Percentiles rank a stretch among this genome's conserved stretches.
Conservation (phyloP, 2,797 vertebrate species). For the Eupleurogrammus muticus region DNA sequence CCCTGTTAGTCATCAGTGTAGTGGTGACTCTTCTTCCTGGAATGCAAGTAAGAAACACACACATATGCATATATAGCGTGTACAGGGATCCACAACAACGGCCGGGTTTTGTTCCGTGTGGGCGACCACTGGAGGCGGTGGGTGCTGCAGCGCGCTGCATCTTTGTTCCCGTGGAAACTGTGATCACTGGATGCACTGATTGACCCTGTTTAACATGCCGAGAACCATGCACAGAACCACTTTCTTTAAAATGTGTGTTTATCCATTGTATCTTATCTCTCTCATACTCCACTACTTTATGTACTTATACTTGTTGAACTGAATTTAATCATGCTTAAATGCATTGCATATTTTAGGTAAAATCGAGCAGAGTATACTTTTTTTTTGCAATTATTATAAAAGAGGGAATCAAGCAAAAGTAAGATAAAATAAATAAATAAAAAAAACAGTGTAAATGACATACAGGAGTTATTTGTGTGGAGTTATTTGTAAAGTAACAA, state of each 20-base stretch:
- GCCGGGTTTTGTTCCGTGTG: conserved; percentile 53
- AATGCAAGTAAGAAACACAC: conserved; percentile 5
- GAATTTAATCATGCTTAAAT: conserved; percentile 5
- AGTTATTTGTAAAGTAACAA: neutral
- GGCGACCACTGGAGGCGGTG: conserved; percentile 56
- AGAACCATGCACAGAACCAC: conserved; percentile 23
- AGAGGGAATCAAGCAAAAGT: neutral
- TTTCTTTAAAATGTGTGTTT: conserved; percentile 14
- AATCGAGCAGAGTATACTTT: neutral
- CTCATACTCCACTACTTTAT: neutral
- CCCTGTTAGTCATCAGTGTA: too few species aligned
- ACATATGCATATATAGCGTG: conserved; percentile 28
- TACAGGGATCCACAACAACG: conserved; percentile 31
- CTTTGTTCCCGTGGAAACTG: conserved; percentile 78
- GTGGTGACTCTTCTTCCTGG: neutral
- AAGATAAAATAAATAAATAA: neutral
- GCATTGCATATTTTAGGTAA: conserved; percentile 2
- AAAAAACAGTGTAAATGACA: neutral
- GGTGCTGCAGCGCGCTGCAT: conserved; percentile 47
- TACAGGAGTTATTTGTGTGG: neutral
- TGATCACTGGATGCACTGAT: conserved; percentile 52
- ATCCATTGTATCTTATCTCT: neutral
- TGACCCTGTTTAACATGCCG: conserved; percentile 64
- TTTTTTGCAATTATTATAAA: neutral
- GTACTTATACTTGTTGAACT: neutral